These are phyloP conservation scores for Oreotrochilus melanogaster DNA, from an alignment of 2,113 vertebrate genomes.

Conservation along the genomic window DNA sequence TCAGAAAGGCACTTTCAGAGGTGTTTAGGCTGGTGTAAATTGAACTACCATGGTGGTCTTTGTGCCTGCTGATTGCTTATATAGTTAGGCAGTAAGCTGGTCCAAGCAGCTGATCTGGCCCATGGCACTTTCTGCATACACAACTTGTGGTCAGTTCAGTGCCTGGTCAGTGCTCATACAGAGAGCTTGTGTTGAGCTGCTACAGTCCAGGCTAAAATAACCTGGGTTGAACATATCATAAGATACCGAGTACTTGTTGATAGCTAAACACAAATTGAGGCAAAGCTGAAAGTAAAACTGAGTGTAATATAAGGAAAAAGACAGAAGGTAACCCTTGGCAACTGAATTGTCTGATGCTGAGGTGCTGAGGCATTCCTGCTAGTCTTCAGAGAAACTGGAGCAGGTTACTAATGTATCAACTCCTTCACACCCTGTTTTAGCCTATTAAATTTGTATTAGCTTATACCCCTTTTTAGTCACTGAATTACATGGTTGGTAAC, in stretches of 20 bases:
- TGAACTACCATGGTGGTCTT: fast-evolving
- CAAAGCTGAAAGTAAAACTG: neutral
- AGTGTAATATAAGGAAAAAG: neutral
- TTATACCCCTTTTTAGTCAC: neutral
- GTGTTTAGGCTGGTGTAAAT: neutral
- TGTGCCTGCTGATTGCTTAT: fast-evolving
- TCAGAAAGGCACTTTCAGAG: neutral
- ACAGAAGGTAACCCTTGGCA: neutral
- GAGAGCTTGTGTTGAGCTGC: neutral
- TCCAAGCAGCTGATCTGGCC: neutral
- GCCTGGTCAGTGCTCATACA: neutral
- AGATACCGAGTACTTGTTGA: neutral
- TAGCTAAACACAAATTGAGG: neutral
- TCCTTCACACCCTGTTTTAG: neutral
- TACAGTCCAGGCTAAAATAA: neutral
- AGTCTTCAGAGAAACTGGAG: neutral
- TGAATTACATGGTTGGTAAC: neutral
- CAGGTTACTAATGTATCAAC: neutral
- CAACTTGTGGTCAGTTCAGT: neutral
- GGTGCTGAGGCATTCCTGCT: neutral
- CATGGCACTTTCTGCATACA: neutral
- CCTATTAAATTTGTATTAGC: neutral
- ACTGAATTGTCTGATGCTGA: neutral
- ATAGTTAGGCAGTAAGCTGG: neutral
- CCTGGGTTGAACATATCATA: neutral